Evolutionary conservation across 2,888 invertebrate species (phyloP).

Genomic region (Platerodrilus igneus): DNA sequence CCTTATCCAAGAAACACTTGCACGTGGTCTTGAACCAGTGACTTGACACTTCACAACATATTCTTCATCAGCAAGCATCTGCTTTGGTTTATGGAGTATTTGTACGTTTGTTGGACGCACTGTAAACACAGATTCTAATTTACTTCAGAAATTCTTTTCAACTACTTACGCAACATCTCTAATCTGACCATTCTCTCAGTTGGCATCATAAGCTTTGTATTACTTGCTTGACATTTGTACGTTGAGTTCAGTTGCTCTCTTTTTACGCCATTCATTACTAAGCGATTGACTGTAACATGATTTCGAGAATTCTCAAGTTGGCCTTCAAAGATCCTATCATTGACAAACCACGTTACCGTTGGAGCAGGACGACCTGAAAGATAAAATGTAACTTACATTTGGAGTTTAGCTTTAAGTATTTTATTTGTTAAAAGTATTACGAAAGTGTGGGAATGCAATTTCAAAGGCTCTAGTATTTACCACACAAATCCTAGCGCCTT

Average conservation of each 20-base stretch:
- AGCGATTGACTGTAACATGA: slow-evolving; percentile 73
- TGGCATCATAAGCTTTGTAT: slow-evolving; percentile 80
- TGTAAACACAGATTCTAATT: slow-evolving; percentile 44
- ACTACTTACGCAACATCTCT: slow-evolving; percentile 77
- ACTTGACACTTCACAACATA: slow-evolving; percentile 78
- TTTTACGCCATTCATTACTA: slow-evolving; percentile 68
- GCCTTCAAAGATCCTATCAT: slow-evolving; percentile 66
- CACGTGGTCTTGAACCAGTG: slow-evolving; percentile 80
- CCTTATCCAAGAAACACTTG: slow-evolving; percentile 79
- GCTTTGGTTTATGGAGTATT: slow-evolving; percentile 70
- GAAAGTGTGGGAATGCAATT: slow-evolving; percentile 34
- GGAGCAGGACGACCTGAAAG: slow-evolving; percentile 77
- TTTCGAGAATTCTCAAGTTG: slow-evolving; percentile 65
- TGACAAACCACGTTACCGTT: slow-evolving; percentile 79
- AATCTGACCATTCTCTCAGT: slow-evolving; percentile 77
- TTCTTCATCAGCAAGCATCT: slow-evolving; percentile 73
- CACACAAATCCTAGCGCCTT: slow-evolving; percentile 15
- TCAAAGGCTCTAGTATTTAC: slow-evolving; percentile 13
- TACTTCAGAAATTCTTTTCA: not conserved
- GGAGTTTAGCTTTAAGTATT: too few species aligned
- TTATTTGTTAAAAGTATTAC: slow-evolving; percentile 36
- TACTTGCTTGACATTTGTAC: slow-evolving; percentile 82
- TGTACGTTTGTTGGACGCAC: slow-evolving; percentile 76
- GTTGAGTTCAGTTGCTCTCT: slow-evolving; percentile 78
- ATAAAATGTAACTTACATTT: too few species aligned